Evolutionary conservation across 2,797 vertebrate genomes (phyloP).

Genomic region (Peromyscus nudipes): DNA sequence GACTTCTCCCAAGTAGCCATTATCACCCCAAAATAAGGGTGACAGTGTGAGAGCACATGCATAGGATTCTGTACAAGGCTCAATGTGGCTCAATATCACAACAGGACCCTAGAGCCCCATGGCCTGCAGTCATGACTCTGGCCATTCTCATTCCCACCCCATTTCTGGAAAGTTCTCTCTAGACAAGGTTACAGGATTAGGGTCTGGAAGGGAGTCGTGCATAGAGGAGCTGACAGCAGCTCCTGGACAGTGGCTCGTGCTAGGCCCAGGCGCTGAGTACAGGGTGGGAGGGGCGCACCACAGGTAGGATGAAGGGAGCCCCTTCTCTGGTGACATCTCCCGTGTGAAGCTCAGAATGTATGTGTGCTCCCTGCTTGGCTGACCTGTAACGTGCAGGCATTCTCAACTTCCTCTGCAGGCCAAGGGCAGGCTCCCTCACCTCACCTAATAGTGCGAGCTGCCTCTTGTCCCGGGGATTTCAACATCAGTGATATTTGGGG

Average conservation of each 20-base stretch:
- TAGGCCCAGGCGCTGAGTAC: background rate
- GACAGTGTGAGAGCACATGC: rapidly evolving
- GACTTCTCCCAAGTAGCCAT: too few relatives aligned
- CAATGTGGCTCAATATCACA: background rate
- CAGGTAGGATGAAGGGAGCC: background rate
- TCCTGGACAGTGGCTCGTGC: background rate
- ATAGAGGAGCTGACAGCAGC: background rate
- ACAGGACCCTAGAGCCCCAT: rapidly evolving
- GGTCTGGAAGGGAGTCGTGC: background rate
- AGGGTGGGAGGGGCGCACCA: too few relatives aligned
- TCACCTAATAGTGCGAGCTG: background rate
- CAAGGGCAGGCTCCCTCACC: background rate
- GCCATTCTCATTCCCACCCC: background rate
- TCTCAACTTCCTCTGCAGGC: background rate
- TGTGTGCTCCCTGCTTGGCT: background rate
- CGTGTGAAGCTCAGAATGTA: background rate
- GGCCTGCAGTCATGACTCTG: background rate
- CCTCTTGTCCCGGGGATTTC: background rate
- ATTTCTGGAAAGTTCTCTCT: background rate
- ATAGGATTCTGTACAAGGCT: rapidly evolving
- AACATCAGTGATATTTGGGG: rapidly evolving
- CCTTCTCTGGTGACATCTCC: background rate
- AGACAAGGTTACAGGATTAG: too few relatives aligned
- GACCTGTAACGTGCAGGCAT: rapidly evolving
- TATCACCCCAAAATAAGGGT: rapidly evolving